Base-by-base conservation (phyloP, 1,140 invertebrate genomes). In the Trialeurodes vaporariorum region DNA sequence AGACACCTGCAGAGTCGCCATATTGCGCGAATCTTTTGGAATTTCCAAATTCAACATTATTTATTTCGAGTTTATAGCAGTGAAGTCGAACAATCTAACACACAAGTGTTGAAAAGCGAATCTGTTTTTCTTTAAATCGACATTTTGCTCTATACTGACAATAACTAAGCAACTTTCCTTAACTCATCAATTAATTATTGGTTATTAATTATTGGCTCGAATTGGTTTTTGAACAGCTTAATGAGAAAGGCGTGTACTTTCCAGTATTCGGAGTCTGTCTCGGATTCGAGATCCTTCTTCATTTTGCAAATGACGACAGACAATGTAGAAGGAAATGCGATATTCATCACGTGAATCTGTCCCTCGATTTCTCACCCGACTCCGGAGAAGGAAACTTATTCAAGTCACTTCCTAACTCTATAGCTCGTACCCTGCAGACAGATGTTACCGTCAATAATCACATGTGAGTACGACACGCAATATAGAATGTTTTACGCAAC, bases 201-300 rank as follows among this genome's bases (percentile, higher is more conserved):
- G n/a, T n/a, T n/a, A n/a, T n/a, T n/a, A n/a, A n/a, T n/a, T n/a
- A n/a, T n/a, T n/a, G n/a, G 49, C n/a, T n/a, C 12, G 22, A 12
- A 58, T 12, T 58, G 22, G 12, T 58, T 22, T 58, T 64, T 64
- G 64, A 62, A 12, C 66, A 67, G 66, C 61, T 86, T 22, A 93
- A 93, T 73, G 75, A 87, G 21, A 76, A 80, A 2, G 88, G 86
- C 13, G 83, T 85, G 68, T 88, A 87, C 74, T 93, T 93, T 75
- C 92, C 93, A 0, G 76, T 95, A 27, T 90, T 91, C 81, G 92
- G 91, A 0, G 93, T 88, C 2, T 96, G 93, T 75, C 79, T 94
- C 1, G 93, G 93, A 40, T 93, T 94, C 77, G 89, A 96, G 74
- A 75, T 92, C 25, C 75, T 96, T 27, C 83, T 86, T 17, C 87